Evolutionary conservation across 2,888 invertebrate species (phyloP), one percentile per base, ranked within the genome.

Genomic region (Tetramorium bicarinatum): DNA sequence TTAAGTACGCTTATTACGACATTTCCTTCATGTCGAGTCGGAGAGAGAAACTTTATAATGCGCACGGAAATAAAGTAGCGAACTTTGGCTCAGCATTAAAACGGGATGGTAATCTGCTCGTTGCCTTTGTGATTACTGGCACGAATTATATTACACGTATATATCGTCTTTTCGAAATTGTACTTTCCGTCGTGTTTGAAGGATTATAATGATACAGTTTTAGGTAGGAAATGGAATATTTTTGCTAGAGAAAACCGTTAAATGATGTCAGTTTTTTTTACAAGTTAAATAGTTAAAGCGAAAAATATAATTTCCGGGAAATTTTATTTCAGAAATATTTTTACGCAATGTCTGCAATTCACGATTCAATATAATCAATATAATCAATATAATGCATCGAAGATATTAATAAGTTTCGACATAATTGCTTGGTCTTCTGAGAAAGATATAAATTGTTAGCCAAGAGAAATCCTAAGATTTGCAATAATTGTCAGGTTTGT

Each of bases 11-110:
- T 71, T 49, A 79, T 79, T 59, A 59, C 29, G 34, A 59, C 47
- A 59, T 80, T 80, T 72, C 47, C 71, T 71, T 72, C 47, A 25
- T 25, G 38, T 34, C 47, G 56, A 69, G 47, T n/a, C 59, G 34
- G 2, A 54, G 67, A 56, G 59, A 59, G 18, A 79, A 71, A 80
- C 47, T 80, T 80, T 59, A 25, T 71, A 79, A 77, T 41, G 54
- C 13, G 34, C 67, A 52, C 15, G 38, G 71, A 79, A 71, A 79
- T 79, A 79, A 71, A 59, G 47, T 59, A 25, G 59, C 47, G 21
- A 71, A 59, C 47, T 74, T 44, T 6, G 54, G 11, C 41, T 41
- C 13, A 1, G 38, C n/a, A 52, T 41, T 41, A 56, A 69, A 44
- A 9, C 44, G 44, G 21, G 15, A 56, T 59, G 67, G 21, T 29